These are phyloP conservation scores for Characodon lateralis DNA, from an alignment of 2,797 vertebrate species.

Conservation along the genomic window DNA sequence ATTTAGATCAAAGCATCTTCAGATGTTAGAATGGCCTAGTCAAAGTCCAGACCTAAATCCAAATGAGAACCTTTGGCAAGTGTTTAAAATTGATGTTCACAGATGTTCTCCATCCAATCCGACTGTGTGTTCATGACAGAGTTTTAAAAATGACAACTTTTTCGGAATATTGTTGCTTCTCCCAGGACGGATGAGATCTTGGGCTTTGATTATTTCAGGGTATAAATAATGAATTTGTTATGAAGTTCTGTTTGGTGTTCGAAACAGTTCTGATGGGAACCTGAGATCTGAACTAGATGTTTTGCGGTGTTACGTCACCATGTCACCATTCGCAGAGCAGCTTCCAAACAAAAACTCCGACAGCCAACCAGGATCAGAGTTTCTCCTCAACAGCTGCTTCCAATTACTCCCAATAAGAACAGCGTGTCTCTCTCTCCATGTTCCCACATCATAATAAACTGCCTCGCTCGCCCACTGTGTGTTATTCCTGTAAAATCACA, in stretches of 20 bases:
- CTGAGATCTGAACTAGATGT: not conserved
- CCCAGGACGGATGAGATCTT: not conserved
- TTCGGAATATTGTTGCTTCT: not conserved
- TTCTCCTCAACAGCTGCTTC: conserved; percentile 65
- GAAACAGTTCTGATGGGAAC: not conserved
- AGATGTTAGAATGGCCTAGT: no score
- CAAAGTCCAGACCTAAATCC: no score
- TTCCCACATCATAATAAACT: conserved; percentile 33
- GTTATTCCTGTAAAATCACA: not conserved
- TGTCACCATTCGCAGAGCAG: conserved; percentile 24
- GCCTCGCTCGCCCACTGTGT: conserved; percentile 17
- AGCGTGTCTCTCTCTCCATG: conserved; percentile 25
- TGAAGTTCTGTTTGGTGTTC: not conserved
- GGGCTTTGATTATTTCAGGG: not conserved
- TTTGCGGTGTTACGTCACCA: conserved; percentile 23
- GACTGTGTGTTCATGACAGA: not conserved
- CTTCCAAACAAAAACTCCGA: conserved; percentile 13
- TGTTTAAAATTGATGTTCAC: not conserved
- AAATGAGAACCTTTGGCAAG: conserved; percentile 6
- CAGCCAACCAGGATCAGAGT: conserved; percentile 21
- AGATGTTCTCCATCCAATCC: no score
- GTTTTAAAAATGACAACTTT: not conserved
- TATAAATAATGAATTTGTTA: no score
- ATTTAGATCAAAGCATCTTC: no score
- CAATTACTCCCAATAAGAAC: conserved; percentile 60